phyloP scores from a whole-genome alignment of 1,140 invertebrate species.

The Nilaparvata lugens region DNA sequence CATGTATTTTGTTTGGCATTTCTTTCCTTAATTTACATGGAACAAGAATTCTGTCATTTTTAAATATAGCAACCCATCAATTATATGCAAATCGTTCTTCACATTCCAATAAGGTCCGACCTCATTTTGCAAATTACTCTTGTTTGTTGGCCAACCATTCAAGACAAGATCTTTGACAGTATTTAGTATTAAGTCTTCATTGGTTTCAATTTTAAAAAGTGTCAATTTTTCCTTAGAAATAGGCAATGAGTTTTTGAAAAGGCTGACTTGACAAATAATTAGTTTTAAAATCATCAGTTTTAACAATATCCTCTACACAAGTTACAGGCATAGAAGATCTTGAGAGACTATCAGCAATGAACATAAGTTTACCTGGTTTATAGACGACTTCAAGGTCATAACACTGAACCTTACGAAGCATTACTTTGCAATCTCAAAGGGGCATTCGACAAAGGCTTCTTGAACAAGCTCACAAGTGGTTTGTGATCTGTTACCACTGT shows the following conservation, averaged over 20 bases:
- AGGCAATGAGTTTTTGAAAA: conserved; percentile 8
- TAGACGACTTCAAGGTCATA: conserved; percentile 36
- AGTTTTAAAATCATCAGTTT: conserved; percentile 6
- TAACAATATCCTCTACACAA: conserved; percentile 9
- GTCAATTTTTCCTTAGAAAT: conserved; percentile 8
- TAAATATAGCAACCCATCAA: conserved; percentile 30
- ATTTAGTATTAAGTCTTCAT: conserved; percentile 5
- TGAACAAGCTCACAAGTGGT: conserved; percentile 29
- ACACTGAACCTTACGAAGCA: conserved; percentile 32
- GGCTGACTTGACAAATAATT: conserved; percentile 8
- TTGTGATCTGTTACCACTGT: conserved; percentile 37
- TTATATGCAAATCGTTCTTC: background rate
- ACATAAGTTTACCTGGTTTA: conserved; percentile 17
- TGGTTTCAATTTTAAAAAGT: conserved; percentile 6
- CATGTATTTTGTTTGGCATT: conserved; percentile 27
- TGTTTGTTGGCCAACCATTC: background rate
- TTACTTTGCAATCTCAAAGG: conserved; percentile 33
- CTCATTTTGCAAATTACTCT: no score
- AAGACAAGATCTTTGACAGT: background rate
- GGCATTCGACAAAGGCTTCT: conserved; percentile 33
- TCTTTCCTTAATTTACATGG: conserved; percentile 27
- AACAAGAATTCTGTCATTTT: conserved; percentile 30
- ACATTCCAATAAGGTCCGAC: no score
- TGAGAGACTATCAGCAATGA: conserved; percentile 22
- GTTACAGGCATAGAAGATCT: conserved; percentile 13